Evolutionary conservation across 2,888 invertebrate genomes (phyloP), one percentile per base, ranked within the genome.

Genomic region (Seira sanloemensis): DNA sequence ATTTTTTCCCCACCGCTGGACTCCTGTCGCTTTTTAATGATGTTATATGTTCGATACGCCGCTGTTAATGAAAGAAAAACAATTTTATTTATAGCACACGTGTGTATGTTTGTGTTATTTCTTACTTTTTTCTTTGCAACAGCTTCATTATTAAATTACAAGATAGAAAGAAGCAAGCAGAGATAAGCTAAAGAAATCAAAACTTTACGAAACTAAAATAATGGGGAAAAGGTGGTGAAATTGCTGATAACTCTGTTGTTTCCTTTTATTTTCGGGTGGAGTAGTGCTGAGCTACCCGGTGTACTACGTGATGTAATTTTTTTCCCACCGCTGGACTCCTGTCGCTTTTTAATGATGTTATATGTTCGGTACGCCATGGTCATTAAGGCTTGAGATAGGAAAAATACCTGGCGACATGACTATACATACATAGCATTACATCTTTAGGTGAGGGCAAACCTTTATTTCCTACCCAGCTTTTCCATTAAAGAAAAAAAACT

Each of bases 11-110:
- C 26, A 21, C 9, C 25, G 18, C 25, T 19, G 67, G 26, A 21
- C 74, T 78, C 73, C 79, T 74, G 79, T 74, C 79, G 58, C 74
- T 67, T 79, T 37, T 74, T 66, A 74, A 79, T 79, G 73, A 79
- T 37, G 12, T 37, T 7, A 37, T 37, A 37, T 37, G 37, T 37
- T 7, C 37, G 4, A 7, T 37, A 37, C 12, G 12, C 12, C 12
- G 37, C 37, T 7, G 37, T 37, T 12, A 37, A 7, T 37, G 12
- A 37, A n/a, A n/a, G n/a, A n/a, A n/a, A n/a, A n/a, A n/a, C n/a
- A n/a, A n/a, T n/a, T n/a, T n/a, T n/a, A n/a, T n/a, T n/a, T n/a
- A n/a, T n/a, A n/a, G n/a, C n/a, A n/a, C n/a, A n/a, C n/a, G n/a
- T n/a, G n/a, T n/a, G n/a, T n/a, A n/a, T n/a, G n/a, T 16, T 65